phyloP scores from a whole-genome alignment of 2,888 invertebrate species.

The Tipula helvola region DNA sequence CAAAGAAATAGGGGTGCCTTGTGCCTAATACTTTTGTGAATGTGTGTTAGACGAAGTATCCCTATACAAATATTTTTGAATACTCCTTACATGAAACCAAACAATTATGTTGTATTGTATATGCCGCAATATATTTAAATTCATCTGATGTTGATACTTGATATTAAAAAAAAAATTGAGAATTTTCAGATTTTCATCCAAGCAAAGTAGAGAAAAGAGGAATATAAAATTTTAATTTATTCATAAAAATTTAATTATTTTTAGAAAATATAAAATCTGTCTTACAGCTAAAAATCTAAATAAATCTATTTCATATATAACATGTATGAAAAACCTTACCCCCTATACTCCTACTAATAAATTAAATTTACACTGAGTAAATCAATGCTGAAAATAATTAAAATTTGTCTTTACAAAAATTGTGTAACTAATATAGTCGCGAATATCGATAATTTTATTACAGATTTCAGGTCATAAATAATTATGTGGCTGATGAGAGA shows the following conservation, averaged over 20 bases:
- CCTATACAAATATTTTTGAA: not conserved
- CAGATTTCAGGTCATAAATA: not conserved
- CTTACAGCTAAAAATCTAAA: not conserved
- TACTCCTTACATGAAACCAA: not conserved
- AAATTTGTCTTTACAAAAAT: not conserved
- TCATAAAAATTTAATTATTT: not conserved
- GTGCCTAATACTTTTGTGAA: too few relatives aligned
- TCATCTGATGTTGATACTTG: not conserved
- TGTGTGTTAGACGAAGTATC: not conserved
- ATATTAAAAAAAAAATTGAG: not conserved
- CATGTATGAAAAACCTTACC: not conserved
- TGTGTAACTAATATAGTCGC: not conserved
- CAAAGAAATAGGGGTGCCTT: too few relatives aligned
- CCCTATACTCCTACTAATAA: not conserved
- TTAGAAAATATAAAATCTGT: not conserved
- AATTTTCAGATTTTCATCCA: not conserved
- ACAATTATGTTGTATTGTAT: not conserved
- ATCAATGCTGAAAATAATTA: not conserved
- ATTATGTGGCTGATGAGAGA: too few relatives aligned
- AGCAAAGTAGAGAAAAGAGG: not conserved
- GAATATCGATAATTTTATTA: not conserved
- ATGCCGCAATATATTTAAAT: not conserved
- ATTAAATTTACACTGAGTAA: not conserved
- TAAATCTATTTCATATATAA: not conserved
- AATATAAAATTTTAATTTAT: not conserved